A percentile compares a stretch with the other conserved stretches of the same genome.
phyloP scores from a whole-genome alignment of 2,113 vertebrate species.

The Corythornis vintsioides region DNA sequence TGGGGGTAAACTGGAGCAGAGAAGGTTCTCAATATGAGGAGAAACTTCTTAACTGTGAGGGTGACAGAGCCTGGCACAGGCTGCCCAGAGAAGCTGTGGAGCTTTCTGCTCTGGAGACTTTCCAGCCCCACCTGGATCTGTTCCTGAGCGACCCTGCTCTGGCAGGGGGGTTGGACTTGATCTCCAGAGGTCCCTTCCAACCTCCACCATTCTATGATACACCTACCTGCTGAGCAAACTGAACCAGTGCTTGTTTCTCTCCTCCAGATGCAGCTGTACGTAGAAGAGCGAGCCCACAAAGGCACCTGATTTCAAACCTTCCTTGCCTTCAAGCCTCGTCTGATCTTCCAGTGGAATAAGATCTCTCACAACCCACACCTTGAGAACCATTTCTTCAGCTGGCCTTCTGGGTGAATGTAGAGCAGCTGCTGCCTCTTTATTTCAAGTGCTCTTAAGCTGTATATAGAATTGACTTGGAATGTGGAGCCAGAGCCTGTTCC shows the following conservation, averaged over 20 bases:
- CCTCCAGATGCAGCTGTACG: conserved; percentile 95
- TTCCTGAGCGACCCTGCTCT: no score
- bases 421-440: conserved; percentile 48
- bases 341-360: conserved; percentile 24
- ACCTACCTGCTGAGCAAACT: not conserved
- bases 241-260: not conserved
- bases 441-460: conserved; percentile 77
- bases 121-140: no score
- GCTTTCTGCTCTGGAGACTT: no score
- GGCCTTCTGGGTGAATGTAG: conserved; percentile 35
- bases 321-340: not conserved
- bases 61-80: no score
- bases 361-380: not conserved
- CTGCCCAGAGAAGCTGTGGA: no score
- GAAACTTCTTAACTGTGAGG: no score
- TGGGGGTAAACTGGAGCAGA: no score
- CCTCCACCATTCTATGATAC: no score
- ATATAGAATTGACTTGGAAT: conserved; percentile 45
- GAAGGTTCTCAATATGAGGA: no score
- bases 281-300: conserved; percentile 94
- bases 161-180: no score
- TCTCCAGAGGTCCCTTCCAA: no score
- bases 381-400: not conserved
- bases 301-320: conserved; percentile 69
- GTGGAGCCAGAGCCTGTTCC: conserved; percentile 38